Evolutionary conservation across 1,140 invertebrate species (phyloP).

Genomic region (Penaeus chinensis): DNA sequence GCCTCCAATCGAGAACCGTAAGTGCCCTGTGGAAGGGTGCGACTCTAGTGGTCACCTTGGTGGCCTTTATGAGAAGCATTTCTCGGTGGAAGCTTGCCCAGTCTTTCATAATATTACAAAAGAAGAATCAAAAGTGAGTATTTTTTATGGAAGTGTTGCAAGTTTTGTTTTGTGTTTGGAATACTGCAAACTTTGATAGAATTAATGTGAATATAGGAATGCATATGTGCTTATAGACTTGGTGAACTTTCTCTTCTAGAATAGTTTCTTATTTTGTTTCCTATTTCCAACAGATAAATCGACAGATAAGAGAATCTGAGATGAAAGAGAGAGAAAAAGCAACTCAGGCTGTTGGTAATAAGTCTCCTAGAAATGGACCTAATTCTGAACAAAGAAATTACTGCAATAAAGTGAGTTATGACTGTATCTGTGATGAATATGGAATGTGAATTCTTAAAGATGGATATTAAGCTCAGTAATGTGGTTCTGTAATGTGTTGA

Average conservation of each 20-base stretch:
- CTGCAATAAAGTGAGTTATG: slow-evolving; percentile 53
- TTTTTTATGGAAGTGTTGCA: background rate
- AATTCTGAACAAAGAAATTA: slow-evolving; percentile 58
- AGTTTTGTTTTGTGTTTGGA: background rate
- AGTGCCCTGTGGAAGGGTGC: slow-evolving; percentile 88
- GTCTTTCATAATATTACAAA: slow-evolving; percentile 88
- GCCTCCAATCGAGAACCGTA: slow-evolving; percentile 72
- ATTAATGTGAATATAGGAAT: too few relatives aligned
- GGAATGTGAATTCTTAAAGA: background rate
- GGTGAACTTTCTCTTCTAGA: background rate
- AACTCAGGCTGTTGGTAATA: slow-evolving; percentile 32
- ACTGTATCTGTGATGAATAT: background rate
- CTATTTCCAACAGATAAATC: slow-evolving; percentile 30
- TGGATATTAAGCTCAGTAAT: too few relatives aligned
- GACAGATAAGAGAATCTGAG: slow-evolving; percentile 44
- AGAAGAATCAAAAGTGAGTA: slow-evolving; percentile 81
- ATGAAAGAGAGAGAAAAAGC: slow-evolving; percentile 63
- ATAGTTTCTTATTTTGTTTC: background rate
- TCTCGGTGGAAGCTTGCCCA: slow-evolving; percentile 89
- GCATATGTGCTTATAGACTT: too few relatives aligned
- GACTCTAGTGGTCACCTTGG: slow-evolving; percentile 90
- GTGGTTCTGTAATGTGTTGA: too few relatives aligned
- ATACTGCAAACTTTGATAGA: background rate
- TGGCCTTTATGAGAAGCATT: slow-evolving; percentile 82
- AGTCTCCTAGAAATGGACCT: slow-evolving; percentile 57